These are phyloP conservation scores for Candidula unifasciata DNA, from an alignment of 2,888 invertebrate species.

Conservation along the genomic window DNA sequence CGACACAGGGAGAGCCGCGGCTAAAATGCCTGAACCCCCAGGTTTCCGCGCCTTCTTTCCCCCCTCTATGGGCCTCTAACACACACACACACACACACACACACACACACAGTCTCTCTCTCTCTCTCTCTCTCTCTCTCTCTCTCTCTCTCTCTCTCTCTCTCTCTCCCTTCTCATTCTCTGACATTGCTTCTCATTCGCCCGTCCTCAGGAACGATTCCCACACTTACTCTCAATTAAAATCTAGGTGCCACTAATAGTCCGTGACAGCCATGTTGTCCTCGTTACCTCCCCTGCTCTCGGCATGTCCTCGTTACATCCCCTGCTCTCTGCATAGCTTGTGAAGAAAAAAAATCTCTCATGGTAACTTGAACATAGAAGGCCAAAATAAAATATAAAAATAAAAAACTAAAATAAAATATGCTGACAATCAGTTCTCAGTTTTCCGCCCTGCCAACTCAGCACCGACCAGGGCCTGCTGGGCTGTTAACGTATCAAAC, in stretches of 20 bases:
- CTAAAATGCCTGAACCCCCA: too few species aligned
- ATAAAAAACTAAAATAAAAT: neutral
- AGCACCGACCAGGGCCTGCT: neutral
- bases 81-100: too few species aligned
- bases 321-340: neutral
- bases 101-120: neutral
- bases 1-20: too few species aligned
- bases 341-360: too few species aligned
- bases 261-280: constrained; percentile 27
- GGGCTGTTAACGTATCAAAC: neutral
- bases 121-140: neutral
- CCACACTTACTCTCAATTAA: constrained; percentile 27
- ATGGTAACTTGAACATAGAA: neutral
- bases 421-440: too few species aligned
- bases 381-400: neutral
- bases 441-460: neutral
- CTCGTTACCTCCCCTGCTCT: neutral
- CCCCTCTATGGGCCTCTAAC: too few species aligned
- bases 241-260: constrained; percentile 22
- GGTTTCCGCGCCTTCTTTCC: too few species aligned
- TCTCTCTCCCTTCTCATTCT: neutral
- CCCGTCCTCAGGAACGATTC: too few species aligned
- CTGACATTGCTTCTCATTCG: neutral
- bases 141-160: neutral
- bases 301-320: neutral